Base-by-base conservation (phyloP, 2,113 vertebrate genomes). In the Nothocercus julius region DNA sequence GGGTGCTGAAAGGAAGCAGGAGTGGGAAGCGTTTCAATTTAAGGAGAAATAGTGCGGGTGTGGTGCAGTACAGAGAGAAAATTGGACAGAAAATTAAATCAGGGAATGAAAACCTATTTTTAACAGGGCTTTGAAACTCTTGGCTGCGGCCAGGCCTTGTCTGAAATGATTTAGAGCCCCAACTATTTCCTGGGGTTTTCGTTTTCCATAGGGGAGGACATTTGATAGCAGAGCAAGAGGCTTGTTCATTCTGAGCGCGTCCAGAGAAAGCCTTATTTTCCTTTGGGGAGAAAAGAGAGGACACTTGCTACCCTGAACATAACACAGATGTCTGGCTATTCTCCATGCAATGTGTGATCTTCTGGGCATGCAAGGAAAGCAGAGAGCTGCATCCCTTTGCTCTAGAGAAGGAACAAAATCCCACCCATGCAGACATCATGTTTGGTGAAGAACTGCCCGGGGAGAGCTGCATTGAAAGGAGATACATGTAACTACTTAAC, bases 311-410 rank as follows among this genome's bases (percentile, higher is more conserved):
- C 47, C 25, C 79, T 72, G 82, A 47, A 59, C 42, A 75, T 49
- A 87, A 72, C 87, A 75, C 82, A 93, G 90, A 92, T 81, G 76
- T 95, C 94, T 95, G 94, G 87, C 93, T 88, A 8, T 75, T 93
- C 73, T 92, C 83, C 87, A 84, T 38, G 42, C 45, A 91, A 83
- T 84, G 75, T 1, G 6, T 84, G 79, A 90, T 91, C 82, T 91
- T 92, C 49, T 78, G 87, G 85, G 82, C 76, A 77, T 21, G 51
- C 61, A 77, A 56, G 79, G 72, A 87, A 88, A 92, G 87, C 28
- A 36, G 76, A 68, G 61, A 83, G 79, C 87, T 90, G 64, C 40
- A 62, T 61, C 61, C 38, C 74, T 90, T 62, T 64, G 80, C 59
- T 36, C 22, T 6, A 75, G 68, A 53, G 67, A 73, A 61, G n/a